These are phyloP conservation scores for Nematolebias whitei DNA, from an alignment of 2,113 vertebrate genomes.

Conservation along the genomic window DNA sequence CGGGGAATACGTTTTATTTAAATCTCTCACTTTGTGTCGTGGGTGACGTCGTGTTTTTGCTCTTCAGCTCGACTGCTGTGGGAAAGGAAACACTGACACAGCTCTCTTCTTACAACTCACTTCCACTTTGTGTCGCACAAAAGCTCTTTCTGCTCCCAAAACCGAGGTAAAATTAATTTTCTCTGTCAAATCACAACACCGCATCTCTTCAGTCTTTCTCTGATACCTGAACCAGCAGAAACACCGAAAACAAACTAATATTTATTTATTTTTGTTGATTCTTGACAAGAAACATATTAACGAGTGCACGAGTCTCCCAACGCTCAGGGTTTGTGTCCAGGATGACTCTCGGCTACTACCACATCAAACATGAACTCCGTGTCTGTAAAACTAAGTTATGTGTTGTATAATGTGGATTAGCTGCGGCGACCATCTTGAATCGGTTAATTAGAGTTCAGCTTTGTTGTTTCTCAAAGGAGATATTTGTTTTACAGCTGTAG, in stretches of 20 bases:
- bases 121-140: slow-evolving; percentile 60
- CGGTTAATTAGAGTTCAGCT: too few relatives aligned
- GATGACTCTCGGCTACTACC: not conserved
- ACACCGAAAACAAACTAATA: too few relatives aligned
- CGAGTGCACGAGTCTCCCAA: too few relatives aligned
- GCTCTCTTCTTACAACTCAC: slow-evolving; percentile 42
- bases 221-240: too few relatives aligned
- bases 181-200: not conserved
- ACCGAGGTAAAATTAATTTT: slow-evolving; percentile 42
- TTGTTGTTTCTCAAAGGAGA: too few relatives aligned
- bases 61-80: slow-evolving; percentile 82
- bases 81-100: slow-evolving; percentile 65
- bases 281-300: too few relatives aligned
- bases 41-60: not conserved
- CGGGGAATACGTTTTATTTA: too few relatives aligned
- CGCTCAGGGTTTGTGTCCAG: too few relatives aligned
- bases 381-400: not conserved
- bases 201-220: not conserved
- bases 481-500: too few relatives aligned
- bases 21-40: not conserved
- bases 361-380: not conserved
- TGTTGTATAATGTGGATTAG: not conserved
- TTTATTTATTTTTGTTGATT: too few relatives aligned
- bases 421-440: too few relatives aligned
- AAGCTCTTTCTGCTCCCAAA: slow-evolving; percentile 23